Conservation (phyloP, 2,113 vertebrate genomes). For the cattle (Bos taurus) region ARS-UCD2.0 NC_037334.1:29146501-29147000, state of each 20-base stretch:
- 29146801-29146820: not conserved
- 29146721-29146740: not conserved
- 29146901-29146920: not conserved
- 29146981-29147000: not conserved
- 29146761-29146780: not conserved
- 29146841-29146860: not conserved
- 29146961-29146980: not conserved
- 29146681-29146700: not conserved
- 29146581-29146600: not conserved
- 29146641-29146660: not conserved
- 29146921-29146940: not conserved
- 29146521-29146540: not conserved
- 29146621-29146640: not conserved
- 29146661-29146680: rapidly evolving
- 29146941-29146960: not conserved
- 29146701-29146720: not conserved
- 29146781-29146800: not conserved
- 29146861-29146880: not conserved
- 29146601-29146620: not conserved
- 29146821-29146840: rapidly evolving
- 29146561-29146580: not conserved
- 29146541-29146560: not conserved
- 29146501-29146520: not conserved
- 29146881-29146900: not conserved
- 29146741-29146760: not conserved